Base-by-base conservation (phyloP, 1,140 invertebrate genomes). In the Drosophila repletoides region DNA sequence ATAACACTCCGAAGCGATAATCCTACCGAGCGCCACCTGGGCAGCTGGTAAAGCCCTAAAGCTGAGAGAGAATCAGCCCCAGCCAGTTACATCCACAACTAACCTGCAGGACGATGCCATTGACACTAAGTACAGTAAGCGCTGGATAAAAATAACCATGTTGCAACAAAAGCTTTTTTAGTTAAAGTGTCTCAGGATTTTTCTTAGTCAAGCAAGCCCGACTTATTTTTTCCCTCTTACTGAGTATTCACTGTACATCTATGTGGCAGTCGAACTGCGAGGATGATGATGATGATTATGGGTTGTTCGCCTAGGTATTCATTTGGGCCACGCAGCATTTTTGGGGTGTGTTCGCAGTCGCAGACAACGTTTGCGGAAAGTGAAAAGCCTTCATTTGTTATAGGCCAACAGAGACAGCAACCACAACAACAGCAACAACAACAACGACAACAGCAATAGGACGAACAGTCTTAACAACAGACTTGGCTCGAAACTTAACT, bases 301-400 rank as follows among this genome's bases (percentile, higher is more conserved):
- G 79, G 79, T 74, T 84, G 76, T 43, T 81, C 40, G 72, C 53
- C 79, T 84, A 81, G 80, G 65, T 79, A 83, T 86, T 86, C 74
- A 86, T 72, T 77, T 83, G 34, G 73, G 64, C 69, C 60, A 81
- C 73, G 79, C 73, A 70, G 43, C 59, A 69, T 69, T 69, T 55
- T 64, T 64, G 52, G 52, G 52, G 52, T 55, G 52, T 55, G 52
- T 55, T 31, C 52, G 52, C 52, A 55, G 52, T 31, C 52, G 52
- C 52, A 55, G 52, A 55, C 52, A 55, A 43, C 38, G 26, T 17
- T 19, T 21, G 36, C 69, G 58, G 61, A 86, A 84, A 79, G 79
- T 84, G 71, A 84, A 84, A 84, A 79, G 70, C 79, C 53, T 79
- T 79, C 71, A 84, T 84, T 79, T 83, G 52, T 79, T 59, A 65